Evolutionary conservation across 35 echinoderm and acorn worm species (phyloP).

Genomic region (Apostichopus japonicus): DNA sequence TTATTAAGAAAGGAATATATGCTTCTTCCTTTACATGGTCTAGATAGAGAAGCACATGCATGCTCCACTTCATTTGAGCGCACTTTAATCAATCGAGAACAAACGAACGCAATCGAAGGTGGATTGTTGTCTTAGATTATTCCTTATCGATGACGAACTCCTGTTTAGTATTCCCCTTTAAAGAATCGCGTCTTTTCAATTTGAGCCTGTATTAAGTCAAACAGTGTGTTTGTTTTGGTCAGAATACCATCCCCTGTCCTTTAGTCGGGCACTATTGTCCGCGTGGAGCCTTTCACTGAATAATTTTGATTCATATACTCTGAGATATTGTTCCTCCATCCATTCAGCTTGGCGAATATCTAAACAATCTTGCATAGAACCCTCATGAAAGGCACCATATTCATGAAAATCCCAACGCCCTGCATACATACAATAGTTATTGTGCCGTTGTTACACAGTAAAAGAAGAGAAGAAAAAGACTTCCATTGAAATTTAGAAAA

Average conservation of each 20-base stretch:
- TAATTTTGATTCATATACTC: slow-evolving; percentile 19
- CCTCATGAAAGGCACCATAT: slow-evolving; percentile 46
- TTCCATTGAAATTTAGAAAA: slow-evolving; percentile 31
- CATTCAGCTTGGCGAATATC: slow-evolving; percentile 26
- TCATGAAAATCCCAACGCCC: slow-evolving; percentile 54
- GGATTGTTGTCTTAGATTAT: too few species aligned
- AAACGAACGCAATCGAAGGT: too few species aligned
- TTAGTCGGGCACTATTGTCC: not conserved
- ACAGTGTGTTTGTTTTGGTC: slow-evolving; percentile 34
- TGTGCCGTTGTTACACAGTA: slow-evolving; percentile 39
- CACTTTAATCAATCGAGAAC: too few species aligned
- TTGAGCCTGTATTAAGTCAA: slow-evolving; percentile 17
- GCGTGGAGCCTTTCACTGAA: not conserved
- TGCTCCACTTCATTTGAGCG: too few species aligned
- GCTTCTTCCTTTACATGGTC: too few species aligned
- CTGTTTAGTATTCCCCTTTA: not conserved
- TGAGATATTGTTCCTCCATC: slow-evolving; percentile 39
- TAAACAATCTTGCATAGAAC: slow-evolving; percentile 38
- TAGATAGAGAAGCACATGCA: too few species aligned
- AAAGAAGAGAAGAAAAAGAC: slow-evolving; percentile 15
- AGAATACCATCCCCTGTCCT: slow-evolving; percentile 19
- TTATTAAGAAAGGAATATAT: too few species aligned
- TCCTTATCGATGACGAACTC: too few species aligned
- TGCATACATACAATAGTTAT: slow-evolving; percentile 33
- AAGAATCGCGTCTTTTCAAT: not conserved